Base-by-base conservation (phyloP, 2,888 invertebrate genomes). In the Rotaria magnacalcarata region DNA sequence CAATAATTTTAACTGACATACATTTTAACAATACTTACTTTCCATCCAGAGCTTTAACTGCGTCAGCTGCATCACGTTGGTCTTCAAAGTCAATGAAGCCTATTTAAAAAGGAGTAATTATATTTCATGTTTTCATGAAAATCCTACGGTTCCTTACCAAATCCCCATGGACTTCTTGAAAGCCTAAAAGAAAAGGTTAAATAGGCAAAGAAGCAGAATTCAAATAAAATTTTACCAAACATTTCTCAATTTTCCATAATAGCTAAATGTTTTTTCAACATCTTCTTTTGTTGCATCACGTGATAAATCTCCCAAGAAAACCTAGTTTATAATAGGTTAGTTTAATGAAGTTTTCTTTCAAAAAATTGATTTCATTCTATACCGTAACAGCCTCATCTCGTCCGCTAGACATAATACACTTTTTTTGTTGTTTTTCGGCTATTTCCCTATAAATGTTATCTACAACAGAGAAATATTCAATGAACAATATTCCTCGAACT, bases 31-130 rank as follows among this genome's bases (percentile, higher is more conserved):
- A 54, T 6, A 5, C 34, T 75, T 41, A 86, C 84, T 84, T 84
- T 85, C 95, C 95, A 91, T 95, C 95, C 89, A 95, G 92, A 50
- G 94, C 95, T 89, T 95, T 92, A 24, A 95, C 94, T 52, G 95
- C 94, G 91, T 96, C 95, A 91, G 95, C 95, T 24, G 96, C 95
- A 90, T 96, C 96, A 87, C 96, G 92, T 27, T 94, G 93, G 89
- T 96, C 96, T 92, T 96, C 95, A 91, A 93, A 96, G 91, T 96
- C 95, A 7, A 95, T 95, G 91, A 96, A 96, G 0, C 95, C 95
- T 92, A 96, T 95, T 34, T 54, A 21, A 21, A 54, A 54, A 19
- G 21, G 2, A 50, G 50, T 21, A 21, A 54, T 21, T 14, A 52
- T 52, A 19, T 19, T 21, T 21, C 19, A 5, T 54, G 5, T 54